Evolutionary conservation across 2,888 invertebrate species (phyloP), one percentile per base, ranked within the genome.

Genomic region (Trisateles emortualis): DNA sequence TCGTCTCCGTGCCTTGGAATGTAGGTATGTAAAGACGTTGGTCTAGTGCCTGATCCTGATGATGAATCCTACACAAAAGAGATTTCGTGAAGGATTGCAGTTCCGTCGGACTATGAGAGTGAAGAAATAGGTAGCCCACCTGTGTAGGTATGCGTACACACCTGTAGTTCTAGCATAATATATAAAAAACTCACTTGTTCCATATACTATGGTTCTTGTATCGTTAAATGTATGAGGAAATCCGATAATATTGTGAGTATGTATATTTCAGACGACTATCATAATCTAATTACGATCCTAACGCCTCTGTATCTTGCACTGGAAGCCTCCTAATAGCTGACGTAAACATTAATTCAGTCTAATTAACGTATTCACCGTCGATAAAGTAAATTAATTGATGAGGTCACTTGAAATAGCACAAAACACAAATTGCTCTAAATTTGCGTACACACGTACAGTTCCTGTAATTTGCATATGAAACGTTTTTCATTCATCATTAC

Each of bases 361-460:
- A 78, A 86, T 88, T 83, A 86, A 73, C 72, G 78, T 70, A 80
- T 79, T 77, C 75, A 77, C 73, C 77, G 74, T 74, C 80, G 79
- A 80, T 83, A 77, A 80, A 78, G 86, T 85, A 81, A 84, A 85
- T 85, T 87, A 88, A 84, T 86, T 79, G 82, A 82, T 80, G 87
- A 90, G 88, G 88, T 86, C 87, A 84, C 74, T 72, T 72, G 72
- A 78, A 86, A 83, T 82, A 79, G 78, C 73, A 74, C 77, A 77
- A 81, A 80, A 66, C 43, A 46, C 68, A 73, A 76, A 86, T 87
- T 84, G 79, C 70, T 72, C 76, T 76, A 68, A 81, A 84, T 84
- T 82, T 74, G 74, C 64, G 59, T 55, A 48, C 46, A 39, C 50
- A 38, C 22, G 38, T 44, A 38, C 52, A 33, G 42, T 56, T 47